These are phyloP conservation scores for Cyphomyrus discorhynchus DNA, from an alignment of 2,113 vertebrate genomes.

Conservation along the genomic window DNA sequence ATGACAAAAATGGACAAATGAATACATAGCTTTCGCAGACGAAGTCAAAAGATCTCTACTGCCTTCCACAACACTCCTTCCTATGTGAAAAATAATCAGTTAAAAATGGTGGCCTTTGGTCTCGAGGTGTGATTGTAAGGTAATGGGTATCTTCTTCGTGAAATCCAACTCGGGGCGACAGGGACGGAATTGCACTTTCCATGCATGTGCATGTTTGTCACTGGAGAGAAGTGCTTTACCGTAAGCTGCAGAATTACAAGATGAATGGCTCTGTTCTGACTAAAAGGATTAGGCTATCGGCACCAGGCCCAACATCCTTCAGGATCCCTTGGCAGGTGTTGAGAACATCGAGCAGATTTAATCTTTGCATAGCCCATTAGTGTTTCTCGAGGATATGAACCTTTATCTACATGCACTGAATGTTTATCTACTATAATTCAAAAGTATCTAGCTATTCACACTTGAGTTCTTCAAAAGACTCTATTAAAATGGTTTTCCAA, in stretches of 20 bases:
- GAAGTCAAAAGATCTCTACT: background rate
- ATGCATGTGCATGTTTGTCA: too few species aligned
- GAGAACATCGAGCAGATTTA: background rate
- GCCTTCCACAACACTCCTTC: background rate
- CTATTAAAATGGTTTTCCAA: background rate
- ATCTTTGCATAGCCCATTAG: conserved; percentile 3
- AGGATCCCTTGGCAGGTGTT: background rate
- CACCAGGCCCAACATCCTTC: background rate
- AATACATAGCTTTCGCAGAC: background rate
- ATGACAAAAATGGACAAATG: background rate
- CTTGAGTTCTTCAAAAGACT: background rate
- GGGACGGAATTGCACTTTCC: background rate
- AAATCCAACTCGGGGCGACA: background rate
- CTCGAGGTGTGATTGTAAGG: background rate
- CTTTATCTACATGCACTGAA: background rate
- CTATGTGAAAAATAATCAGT: background rate
- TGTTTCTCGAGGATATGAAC: background rate
- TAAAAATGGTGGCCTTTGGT: background rate
- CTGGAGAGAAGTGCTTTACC: background rate
- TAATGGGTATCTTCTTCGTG: background rate
- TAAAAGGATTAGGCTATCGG: background rate
- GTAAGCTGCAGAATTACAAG: background rate
- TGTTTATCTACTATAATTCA: background rate
- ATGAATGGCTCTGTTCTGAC: background rate
- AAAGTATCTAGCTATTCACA: background rate